Evolutionary conservation across 2,888 invertebrate species (phyloP).

Genomic region (Malthinus seriepunctatus): DNA sequence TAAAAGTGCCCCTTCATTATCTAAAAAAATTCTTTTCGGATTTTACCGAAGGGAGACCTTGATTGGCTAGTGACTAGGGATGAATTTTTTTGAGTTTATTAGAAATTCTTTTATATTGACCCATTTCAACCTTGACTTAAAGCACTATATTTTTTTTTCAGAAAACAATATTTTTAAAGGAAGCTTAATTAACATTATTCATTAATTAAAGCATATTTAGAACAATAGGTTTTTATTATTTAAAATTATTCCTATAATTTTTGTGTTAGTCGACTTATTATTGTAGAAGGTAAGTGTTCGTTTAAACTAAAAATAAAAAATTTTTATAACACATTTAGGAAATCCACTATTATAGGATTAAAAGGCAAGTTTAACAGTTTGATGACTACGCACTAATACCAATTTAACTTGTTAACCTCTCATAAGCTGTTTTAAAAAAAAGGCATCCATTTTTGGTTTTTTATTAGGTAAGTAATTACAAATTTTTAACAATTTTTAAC

Average conservation of each 20-base stretch:
- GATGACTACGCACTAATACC: no score
- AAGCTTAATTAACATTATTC: constrained; percentile 17
- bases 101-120: no score
- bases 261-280: no score
- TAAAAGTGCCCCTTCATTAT: no score
- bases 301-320: no score
- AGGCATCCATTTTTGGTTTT: not conserved
- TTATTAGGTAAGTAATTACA: not conserved
- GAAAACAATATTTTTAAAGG: constrained; percentile 15
- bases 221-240: constrained; percentile 10
- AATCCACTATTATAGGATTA: not conserved
- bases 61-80: no score
- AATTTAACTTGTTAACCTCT: constrained; percentile 7
- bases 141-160: not conserved
- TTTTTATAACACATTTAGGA: not conserved
- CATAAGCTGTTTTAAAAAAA: constrained; percentile 1
- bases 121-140: not conserved
- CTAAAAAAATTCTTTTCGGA: no score
- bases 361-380: not conserved
- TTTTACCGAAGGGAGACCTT: no score
- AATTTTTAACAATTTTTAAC: constrained; percentile 1
- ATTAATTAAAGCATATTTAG: constrained; percentile 9
- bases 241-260: no score
- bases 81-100: no score
- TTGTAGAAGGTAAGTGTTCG: no score